These are phyloP conservation scores for Metalampra italica DNA, from an alignment of 2,888 invertebrate species.

Conservation along the genomic window DNA sequence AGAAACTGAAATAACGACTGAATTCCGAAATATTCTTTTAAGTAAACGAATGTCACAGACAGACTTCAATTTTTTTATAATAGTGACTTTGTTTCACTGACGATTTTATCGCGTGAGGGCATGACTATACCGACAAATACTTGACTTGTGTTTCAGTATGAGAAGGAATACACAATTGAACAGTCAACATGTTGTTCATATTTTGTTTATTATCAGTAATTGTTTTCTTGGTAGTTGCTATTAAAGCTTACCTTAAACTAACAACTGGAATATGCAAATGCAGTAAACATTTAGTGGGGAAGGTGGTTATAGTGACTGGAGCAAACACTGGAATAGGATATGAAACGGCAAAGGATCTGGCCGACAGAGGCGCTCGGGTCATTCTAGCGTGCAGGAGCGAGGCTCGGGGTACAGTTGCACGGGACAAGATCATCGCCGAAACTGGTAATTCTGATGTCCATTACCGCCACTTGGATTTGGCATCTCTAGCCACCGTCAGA, in stretches of 20 bases:
- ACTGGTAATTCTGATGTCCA: conserved; percentile 27
- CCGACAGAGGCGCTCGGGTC: conserved; percentile 85
- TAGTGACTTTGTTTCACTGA: too few species aligned
- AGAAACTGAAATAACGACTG: too few species aligned
- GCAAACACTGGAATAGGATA: conserved; percentile 89
- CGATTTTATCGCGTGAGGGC: too few species aligned
- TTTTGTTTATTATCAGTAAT: conserved; percentile 21
- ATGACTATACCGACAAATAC: too few species aligned
- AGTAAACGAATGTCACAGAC: too few species aligned
- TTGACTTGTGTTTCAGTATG: not conserved
- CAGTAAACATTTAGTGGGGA: conserved; percentile 81
- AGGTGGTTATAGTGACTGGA: conserved; percentile 91
- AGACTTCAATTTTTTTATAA: too few species aligned
- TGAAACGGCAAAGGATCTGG: conserved; percentile 85
- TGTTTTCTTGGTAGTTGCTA: conserved; percentile 16
- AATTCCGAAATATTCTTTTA: too few species aligned
- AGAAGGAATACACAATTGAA: not conserved
- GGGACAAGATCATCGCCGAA: conserved; percentile 33
- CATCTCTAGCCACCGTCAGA: conserved; percentile 65
- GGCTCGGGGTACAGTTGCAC: conserved; percentile 79
- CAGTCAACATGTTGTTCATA: conserved; percentile 29
- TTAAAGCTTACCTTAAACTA: conserved; percentile 25
- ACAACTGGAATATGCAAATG: conserved; percentile 43
- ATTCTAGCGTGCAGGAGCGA: conserved; percentile 89
- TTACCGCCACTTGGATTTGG: conserved; percentile 58